These are phyloP conservation scores for Mesorhabditis belari DNA, from an alignment of 2,888 invertebrate genomes.

Conservation along the genomic window DNA sequence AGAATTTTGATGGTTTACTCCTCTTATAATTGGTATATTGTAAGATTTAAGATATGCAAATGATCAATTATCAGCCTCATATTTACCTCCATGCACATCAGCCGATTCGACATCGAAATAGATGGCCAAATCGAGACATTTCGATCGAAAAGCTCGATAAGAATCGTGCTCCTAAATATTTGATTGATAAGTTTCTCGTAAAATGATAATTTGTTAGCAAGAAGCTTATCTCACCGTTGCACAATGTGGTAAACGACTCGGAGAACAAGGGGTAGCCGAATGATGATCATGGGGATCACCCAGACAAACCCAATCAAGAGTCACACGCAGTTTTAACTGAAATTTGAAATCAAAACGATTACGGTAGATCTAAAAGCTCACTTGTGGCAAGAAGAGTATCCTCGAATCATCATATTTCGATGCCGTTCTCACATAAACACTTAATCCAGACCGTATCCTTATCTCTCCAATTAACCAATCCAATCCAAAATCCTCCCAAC, in stretches of 20 bases:
- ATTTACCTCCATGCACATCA: slow-evolving; percentile 8
- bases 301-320: slow-evolving; percentile 62
- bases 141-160: slow-evolving; percentile 84
- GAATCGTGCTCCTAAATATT: slow-evolving; percentile 76
- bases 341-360: background rate
- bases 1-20: slow-evolving; percentile 51
- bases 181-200: slow-evolving; percentile 3
- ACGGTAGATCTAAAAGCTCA: slow-evolving; percentile 65
- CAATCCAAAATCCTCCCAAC: slow-evolving; percentile 84
- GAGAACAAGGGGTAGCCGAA: slow-evolving; percentile 86
- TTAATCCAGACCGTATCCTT: slow-evolving; percentile 76
- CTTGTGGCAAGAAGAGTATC: slow-evolving; percentile 79
- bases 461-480: slow-evolving; percentile 83
- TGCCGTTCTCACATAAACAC: slow-evolving; percentile 89
- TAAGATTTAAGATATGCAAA: background rate
- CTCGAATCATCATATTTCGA: slow-evolving; percentile 98
- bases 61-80: background rate
- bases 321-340: background rate
- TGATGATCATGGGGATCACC: slow-evolving; percentile 94
- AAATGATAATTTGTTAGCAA: background rate
- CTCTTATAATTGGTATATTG: too few relatives aligned
- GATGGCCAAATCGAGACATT: slow-evolving; percentile 72
- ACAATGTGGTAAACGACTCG: slow-evolving; percentile 81
- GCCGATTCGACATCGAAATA: slow-evolving; percentile 66
- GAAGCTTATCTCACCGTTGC: slow-evolving; percentile 8